These are phyloP conservation scores for Xanthia icteritia DNA, from an alignment of 2,888 invertebrate species.

Conservation along the genomic window DNA sequence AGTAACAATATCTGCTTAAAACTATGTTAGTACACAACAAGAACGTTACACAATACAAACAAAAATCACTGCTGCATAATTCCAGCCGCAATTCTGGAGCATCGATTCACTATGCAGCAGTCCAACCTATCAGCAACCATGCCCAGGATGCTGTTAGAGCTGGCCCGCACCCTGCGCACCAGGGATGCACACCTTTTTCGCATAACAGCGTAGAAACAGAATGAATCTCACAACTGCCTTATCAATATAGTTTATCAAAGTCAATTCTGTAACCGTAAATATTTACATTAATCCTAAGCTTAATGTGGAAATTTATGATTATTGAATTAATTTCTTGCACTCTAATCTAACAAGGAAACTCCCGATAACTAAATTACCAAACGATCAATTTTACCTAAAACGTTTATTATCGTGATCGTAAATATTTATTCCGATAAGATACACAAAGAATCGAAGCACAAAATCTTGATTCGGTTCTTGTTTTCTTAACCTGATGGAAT, in stretches of 20 bases:
- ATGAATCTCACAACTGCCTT: neutral
- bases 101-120: no score
- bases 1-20: no score
- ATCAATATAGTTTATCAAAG: slow-evolving; percentile 15
- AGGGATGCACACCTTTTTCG: no score
- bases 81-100: no score
- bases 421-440: slow-evolving; percentile 57
- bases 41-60: no score
- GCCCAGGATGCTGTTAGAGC: no score
- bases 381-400: slow-evolving; percentile 44
- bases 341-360: slow-evolving; percentile 48
- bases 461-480: slow-evolving; percentile 54
- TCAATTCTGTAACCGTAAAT: slow-evolving; percentile 29
- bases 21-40: no score
- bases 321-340: slow-evolving; percentile 34
- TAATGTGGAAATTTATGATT: slow-evolving; percentile 19
- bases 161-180: no score
- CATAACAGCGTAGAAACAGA: no score
- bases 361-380: slow-evolving; percentile 42
- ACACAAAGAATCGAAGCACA: slow-evolving; percentile 39
- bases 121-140: no score
- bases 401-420: slow-evolving; percentile 45
- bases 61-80: no score
- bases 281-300: slow-evolving; percentile 30
- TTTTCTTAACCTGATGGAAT: slow-evolving; percentile 63